Evolutionary conservation across 2,888 invertebrate genomes (phyloP), one percentile per base, ranked within the genome.

Genomic region (Smittia aterrima): DNA sequence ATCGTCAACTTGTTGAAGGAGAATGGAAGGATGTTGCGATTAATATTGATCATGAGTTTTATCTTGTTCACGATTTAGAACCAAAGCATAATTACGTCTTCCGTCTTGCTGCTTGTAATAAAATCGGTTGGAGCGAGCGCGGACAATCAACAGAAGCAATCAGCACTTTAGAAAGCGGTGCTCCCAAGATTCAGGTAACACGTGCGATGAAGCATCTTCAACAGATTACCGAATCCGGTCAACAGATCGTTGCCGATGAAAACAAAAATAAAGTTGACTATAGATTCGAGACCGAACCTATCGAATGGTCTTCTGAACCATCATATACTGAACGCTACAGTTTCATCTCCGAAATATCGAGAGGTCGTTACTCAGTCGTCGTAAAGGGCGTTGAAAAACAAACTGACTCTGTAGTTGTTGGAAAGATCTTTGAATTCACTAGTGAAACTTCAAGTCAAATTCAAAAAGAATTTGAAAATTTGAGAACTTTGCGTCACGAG

Each of bases 31-130:
- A 91, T 64, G 88, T 92, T 22, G 92, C 92, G 1, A 90, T 90
- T 77, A 95, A 95, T 80, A 94, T 96, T 76, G 95, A 96, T 82
- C 95, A 96, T 79, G 98, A 98, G 81, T 96, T 95, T 82, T 96
- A 90, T 81, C 84, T 96, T 16, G 87, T 97, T 1, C 87, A 87
- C 77, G 89, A 90, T 77, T 86, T 98, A n/a, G 84, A 87, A 72
- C 89, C 94, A 0, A 88, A 90, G 77, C 91, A 90, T 27, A 89
- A 89, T 79, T 97, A 98, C 83, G 90, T 94, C 78, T 96, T 98
- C 85, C 87, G 97, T 75, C 85, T 98, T 32, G 89, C 93, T 0
- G 94, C 96, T 0, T 87, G 90, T 77, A 98, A 98, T 84, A 89
- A 90, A 72, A 94, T 98, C 79, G 98, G 98, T 0, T 95, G 95